Percentiles rank a stretch among this genome's conserved stretches.
These are phyloP conservation scores for Parelbella ahira DNA, from an alignment of 2,888 invertebrate genomes.

Conservation along the genomic window DNA sequence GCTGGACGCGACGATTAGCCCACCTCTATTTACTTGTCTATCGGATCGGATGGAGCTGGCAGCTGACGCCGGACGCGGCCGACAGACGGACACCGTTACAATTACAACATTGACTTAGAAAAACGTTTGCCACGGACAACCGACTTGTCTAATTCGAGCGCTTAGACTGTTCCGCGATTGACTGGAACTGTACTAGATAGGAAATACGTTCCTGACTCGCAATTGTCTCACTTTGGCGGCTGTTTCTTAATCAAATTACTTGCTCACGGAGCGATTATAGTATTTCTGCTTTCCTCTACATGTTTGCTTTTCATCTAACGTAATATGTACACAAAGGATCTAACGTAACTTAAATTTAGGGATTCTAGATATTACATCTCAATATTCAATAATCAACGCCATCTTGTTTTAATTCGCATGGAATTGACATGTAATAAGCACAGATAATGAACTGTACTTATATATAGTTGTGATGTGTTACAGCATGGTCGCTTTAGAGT, in stretches of 20 bases:
- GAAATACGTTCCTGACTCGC: constrained; percentile 27
- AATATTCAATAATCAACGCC: too few relatives aligned
- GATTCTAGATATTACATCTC: too few relatives aligned
- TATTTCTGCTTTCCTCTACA: too few relatives aligned
- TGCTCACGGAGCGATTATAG: not conserved
- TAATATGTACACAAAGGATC: too few relatives aligned
- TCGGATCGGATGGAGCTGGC: constrained; percentile 64
- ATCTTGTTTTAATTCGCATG: too few relatives aligned
- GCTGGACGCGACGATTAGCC: constrained; percentile 75
- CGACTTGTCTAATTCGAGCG: constrained; percentile 45
- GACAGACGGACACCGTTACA: constrained; percentile 73
- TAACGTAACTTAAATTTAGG: too few relatives aligned
- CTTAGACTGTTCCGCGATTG: constrained; percentile 43
- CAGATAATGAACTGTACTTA: too few relatives aligned
- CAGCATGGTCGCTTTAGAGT: too few relatives aligned
- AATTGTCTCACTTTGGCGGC: constrained; percentile 42
- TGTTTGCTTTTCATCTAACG: too few relatives aligned
- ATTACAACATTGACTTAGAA: constrained; percentile 77
- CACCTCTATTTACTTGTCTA: constrained; percentile 78
- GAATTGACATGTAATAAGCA: too few relatives aligned
- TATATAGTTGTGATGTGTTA: too few relatives aligned
- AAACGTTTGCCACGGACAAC: constrained; percentile 70
- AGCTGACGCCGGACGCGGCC: constrained; percentile 70
- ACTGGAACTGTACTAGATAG: constrained; percentile 37
- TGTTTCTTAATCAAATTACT: constrained; percentile 3